phyloP scores from a whole-genome alignment of 2,113 vertebrate species.

The Hiodon alosoides region DNA sequence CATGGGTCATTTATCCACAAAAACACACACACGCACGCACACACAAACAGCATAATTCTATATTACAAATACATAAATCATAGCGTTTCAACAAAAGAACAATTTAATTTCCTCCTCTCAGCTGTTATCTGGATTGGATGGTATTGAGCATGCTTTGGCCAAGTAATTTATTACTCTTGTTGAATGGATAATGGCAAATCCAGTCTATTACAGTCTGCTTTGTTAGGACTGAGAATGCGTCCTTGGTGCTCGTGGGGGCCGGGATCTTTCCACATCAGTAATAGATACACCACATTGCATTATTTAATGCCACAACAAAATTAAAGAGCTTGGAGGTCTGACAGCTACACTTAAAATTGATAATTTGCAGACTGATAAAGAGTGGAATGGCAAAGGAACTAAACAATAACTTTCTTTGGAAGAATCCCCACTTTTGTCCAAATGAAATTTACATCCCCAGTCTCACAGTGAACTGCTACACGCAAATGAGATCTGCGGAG shows the following conservation, averaged over 20 bases:
- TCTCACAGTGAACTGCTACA: no score
- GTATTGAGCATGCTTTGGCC: constrained; percentile 79
- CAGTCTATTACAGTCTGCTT: constrained; percentile 79
- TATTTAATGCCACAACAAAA: constrained; percentile 72
- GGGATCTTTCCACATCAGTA: constrained; percentile 76
- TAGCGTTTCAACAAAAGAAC: constrained; percentile 98
- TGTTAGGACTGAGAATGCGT: constrained; percentile 75
- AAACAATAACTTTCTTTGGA: background rate
- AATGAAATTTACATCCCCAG: background rate
- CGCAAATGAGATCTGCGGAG: no score
- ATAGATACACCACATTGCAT: constrained; percentile 75
- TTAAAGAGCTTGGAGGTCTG: constrained; percentile 58
- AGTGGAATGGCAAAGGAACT: background rate
- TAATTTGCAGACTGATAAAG: background rate
- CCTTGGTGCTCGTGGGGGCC: constrained; percentile 61
- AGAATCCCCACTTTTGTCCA: background rate
- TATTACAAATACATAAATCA: constrained; percentile 99
- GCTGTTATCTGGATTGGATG: constrained; percentile 84
- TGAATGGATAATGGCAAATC: constrained; percentile 91
- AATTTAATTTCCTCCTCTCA: constrained; percentile 95
- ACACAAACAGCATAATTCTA: constrained; percentile 62
- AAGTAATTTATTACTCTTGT: constrained; percentile 90
- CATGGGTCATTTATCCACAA: constrained; percentile 7
- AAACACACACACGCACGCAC: constrained; percentile 21
- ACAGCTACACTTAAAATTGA: constrained; percentile 24